Evolutionary conservation across 2,113 vertebrate species (phyloP).

Genomic region (Mugil cephalus): DNA sequence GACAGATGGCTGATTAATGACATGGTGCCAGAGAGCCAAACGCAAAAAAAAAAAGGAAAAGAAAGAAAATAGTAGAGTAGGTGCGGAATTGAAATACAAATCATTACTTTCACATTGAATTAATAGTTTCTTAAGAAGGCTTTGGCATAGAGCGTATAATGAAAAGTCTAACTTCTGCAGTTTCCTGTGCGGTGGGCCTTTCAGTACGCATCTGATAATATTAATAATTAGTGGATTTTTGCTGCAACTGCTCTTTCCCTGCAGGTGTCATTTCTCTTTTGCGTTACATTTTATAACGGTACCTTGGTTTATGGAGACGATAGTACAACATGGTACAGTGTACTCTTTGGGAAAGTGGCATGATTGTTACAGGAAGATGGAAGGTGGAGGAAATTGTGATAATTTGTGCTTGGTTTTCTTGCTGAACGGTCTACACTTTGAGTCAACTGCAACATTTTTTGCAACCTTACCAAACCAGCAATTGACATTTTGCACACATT

Average conservation of each 20-base stretch:
- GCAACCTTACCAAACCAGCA: no score
- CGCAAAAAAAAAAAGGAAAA: neutral
- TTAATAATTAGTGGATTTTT: slow-evolving; percentile 27
- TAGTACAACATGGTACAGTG: no score
- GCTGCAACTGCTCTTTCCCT: slow-evolving; percentile 8
- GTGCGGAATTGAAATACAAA: slow-evolving; percentile 50
- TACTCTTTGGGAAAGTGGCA: no score
- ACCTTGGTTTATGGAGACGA: neutral
- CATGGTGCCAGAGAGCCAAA: slow-evolving; percentile 15
- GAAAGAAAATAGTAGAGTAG: slow-evolving; percentile 13
- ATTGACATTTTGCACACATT: no score
- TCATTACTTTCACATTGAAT: slow-evolving; percentile 21
- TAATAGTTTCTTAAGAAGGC: slow-evolving; percentile 1
- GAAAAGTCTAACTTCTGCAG: slow-evolving; percentile 1
- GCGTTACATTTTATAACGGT: neutral
- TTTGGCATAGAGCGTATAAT: neutral
- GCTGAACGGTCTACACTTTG: no score
- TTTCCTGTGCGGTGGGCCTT: neutral
- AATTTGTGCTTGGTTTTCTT: no score
- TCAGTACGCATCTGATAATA: slow-evolving; percentile 17
- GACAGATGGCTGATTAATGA: slow-evolving; percentile 50
- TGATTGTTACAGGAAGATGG: no score
- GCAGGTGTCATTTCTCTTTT: slow-evolving; percentile 8
- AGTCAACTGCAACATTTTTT: no score
- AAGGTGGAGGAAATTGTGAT: no score